Base-by-base conservation (phyloP, 2,888 invertebrate species). In the Cephus sareptanus region DNA sequence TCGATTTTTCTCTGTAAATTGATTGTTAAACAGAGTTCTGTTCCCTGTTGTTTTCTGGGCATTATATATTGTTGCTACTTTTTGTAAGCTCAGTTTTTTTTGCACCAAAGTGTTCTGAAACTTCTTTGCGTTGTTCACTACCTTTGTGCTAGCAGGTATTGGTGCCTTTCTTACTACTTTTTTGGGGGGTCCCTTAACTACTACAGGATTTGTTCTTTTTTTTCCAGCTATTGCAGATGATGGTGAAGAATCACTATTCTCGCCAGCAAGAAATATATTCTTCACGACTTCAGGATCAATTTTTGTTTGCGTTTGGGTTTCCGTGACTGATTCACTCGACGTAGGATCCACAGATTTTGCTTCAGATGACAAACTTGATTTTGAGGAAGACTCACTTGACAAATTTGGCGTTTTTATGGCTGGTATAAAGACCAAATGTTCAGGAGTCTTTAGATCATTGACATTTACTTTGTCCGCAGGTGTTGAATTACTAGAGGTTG, bases 51-150 rank as follows among this genome's bases (percentile, higher is more conserved):
- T 6, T 69, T 81, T 85, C 9, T 83, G 81, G 11, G 80, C 79
- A 31, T 78, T 86, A 79, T 75, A 83, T 9, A 80, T 81, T 4
- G 80, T 74, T 0, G 82, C 80, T 9, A 84, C 82, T 56, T 87
- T 89, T 69, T 86, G 90, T 34, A 87, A 77, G 75, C 85, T 86
- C 34, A 87, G 73, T 76, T 85, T 89, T 40, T 83, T 89, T 68
- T 88, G 90, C 13, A 85, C 69, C 76, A 88, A 79, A 15, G 84
- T 80, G 33, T 89, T 90, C 75, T 88, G 88, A 75, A 86, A 89
- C 34, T 86, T 88, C 56, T 90, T 91, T 1, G 89, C 87, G 34
- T 90, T 90, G 74, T 89, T 91, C 4, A 89, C 86, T 56, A 88
- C 87, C 76, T 87, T 90, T 11, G 89, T 86, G 40, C 87, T 86